Base-by-base conservation (phyloP, 2,797 vertebrate species). In the Xenentodon cancila region DNA sequence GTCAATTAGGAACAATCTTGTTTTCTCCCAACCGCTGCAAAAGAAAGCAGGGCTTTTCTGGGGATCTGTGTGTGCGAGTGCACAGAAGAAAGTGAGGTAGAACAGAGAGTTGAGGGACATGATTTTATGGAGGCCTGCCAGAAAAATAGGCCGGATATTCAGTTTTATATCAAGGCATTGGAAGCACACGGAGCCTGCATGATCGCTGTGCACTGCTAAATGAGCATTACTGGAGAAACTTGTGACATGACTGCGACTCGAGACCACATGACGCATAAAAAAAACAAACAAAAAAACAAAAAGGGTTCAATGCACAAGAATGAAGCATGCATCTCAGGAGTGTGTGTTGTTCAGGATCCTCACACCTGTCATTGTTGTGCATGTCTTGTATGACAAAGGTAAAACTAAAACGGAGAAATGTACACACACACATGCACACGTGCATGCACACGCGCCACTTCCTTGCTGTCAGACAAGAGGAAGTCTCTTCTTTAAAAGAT, bases 1-100 rank as follows among this genome's bases (percentile, higher is more conserved):
- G 90, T 94, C 92, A 93, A 94, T 94, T 94, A 94, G 90, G 90
- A 93, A 94, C 92, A 94, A 93, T 93, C 90, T 93, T 93, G 92
- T 93, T 93, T 94, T 93, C 91, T 93, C 92, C 91, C 91, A 85
- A 92, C 91, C 71, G 55, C 91, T 90, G 91, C 83, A 92, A 92
- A 92, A 92, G 91, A 92, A 92, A 92, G 87, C 86, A 89, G 85
- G 82, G 81, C 86, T 92, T 92, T 91, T 90, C 79, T 86, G 73
- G 70, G 80, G 71, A 45, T 82, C 48, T 79, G 71, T 65, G 75
- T 71, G 62, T 42, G 56, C 16, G 76, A 53, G 69, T 53, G 53
- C 11, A 49, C 59, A 53, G 37, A 56, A 63, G 56, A 71, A 77
- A 86, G 75, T 73, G 77, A 80, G 75, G 68, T 74, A 84, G 79